Evolutionary conservation across 92 coral and sea anemone genomes (phyloP), one percentile per base, ranked within the genome.

Genomic region (Epizoanthus scotinus): DNA sequence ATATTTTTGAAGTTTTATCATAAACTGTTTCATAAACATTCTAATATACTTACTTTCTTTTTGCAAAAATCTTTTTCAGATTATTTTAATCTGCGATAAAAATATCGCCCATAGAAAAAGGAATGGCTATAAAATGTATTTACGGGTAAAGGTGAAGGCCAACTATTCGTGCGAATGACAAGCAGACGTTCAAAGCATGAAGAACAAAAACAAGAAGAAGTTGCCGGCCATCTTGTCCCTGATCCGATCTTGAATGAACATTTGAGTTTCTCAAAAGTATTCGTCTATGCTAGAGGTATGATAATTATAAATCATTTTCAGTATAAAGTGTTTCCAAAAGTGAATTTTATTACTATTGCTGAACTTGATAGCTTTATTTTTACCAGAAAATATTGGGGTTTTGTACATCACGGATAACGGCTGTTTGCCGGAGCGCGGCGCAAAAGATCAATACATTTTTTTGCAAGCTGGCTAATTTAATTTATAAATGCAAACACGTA

Each of bases 151-250:
- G 22, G n/a, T n/a, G 21, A 59, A 68, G 68, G 47, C 54, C 53
- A 57, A 47, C 52, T 3, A 47, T 47, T 47, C 14, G 52, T 47
- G 52, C 52, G 52, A 47, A 47, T 12, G 52, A 47, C 52, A 47
- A 47, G 12, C 52, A 8, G 52, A 2, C 52, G 52, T 13, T 47
- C 14, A 47, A 47, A 59, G 55, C 68, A 42, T 47, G 57, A 36
- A 24, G n/a, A 75, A 75, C 67, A 75, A 75, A 75, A 75, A 75
- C 81, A 75, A 58, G 56, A 21, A 58, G 52, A 44, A 8, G 52
- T 47, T 15, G 52, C 2, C 29, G 81, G 81, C 81, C 81, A 75
- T 75, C 56, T 75, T 75, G 36, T 40, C 20, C 27, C 81, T 21
- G 55, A n/a, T 21, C 19, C 18, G 79, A 73, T 34, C 49, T 40